Evolutionary conservation across 2,888 invertebrate genomes (phyloP).

Genomic region (Drosophila quasianomalipes): DNA sequence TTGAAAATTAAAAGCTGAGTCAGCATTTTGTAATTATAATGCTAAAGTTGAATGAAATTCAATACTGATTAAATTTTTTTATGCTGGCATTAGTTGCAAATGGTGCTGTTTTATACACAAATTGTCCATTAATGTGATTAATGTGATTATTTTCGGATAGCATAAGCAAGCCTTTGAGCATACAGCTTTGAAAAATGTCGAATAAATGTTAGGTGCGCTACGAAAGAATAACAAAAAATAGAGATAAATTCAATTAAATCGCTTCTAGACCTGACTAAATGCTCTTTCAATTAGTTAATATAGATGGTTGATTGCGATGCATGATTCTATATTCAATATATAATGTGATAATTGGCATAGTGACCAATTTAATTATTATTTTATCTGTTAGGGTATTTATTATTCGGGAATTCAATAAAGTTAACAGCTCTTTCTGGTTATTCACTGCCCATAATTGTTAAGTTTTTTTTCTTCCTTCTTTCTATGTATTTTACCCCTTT

Average conservation of each 20-base stretch:
- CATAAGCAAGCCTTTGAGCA: not conserved
- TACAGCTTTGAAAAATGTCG: not conserved
- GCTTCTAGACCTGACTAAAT: not conserved
- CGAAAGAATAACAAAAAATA: not conserved
- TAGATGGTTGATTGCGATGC: not conserved
- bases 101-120: not conserved
- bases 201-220: not conserved
- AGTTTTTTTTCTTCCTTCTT: conserved; percentile 9
- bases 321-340: not conserved
- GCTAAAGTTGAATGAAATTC: not conserved
- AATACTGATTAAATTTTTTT: not conserved
- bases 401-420: not conserved
- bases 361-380: not conserved
- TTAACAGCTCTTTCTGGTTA: not conserved
- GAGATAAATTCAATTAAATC: not conserved
- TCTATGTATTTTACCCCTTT: not conserved
- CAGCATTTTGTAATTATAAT: not conserved
- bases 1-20: not conserved
- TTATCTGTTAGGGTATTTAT: conserved; percentile 5
- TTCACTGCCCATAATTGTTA: conserved; percentile 24
- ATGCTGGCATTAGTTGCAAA: not conserved
- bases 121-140: not conserved
- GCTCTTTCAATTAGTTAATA: not conserved
- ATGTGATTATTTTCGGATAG: not conserved
- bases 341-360: not conserved